Evolutionary conservation across 2,888 invertebrate genomes (phyloP).

Genomic region (Eupithecia pulchellata): DNA sequence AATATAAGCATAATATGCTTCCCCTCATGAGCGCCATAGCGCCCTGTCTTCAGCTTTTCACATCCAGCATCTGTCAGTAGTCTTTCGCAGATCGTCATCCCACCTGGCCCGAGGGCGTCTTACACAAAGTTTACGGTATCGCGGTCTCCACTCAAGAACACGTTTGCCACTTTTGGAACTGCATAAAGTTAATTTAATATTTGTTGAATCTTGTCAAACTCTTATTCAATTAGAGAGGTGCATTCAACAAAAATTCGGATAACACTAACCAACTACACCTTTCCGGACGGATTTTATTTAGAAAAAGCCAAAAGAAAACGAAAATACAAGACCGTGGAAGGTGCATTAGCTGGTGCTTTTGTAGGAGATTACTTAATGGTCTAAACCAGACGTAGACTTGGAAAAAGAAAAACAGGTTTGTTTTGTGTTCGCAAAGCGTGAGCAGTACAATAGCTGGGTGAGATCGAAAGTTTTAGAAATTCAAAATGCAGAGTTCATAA

Average conservation of each 20-base stretch:
- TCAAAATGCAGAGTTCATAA: not conserved
- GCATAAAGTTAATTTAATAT: too few relatives aligned
- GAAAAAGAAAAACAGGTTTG: constrained; percentile 52
- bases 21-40: too few relatives aligned
- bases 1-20: too few relatives aligned
- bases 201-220: too few relatives aligned
- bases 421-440: constrained; percentile 56
- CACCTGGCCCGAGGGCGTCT: too few relatives aligned
- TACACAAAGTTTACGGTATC: too few relatives aligned
- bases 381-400: constrained; percentile 58
- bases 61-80: too few relatives aligned
- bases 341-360: constrained; percentile 65
- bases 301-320: constrained; percentile 45
- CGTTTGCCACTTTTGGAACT: too few relatives aligned
- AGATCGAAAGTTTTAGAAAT: constrained; percentile 29
- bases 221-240: not conserved
- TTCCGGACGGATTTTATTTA: constrained; percentile 7
- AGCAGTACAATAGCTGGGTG: constrained; percentile 43
- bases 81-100: too few relatives aligned
- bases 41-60: too few relatives aligned
- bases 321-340: constrained; percentile 53
- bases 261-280: not conserved
- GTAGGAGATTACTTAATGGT: constrained; percentile 67
- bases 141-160: too few relatives aligned
- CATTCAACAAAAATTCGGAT: not conserved